Conservation (phyloP, 1,140 invertebrate genomes). For the Temnothorax nylanderi region DNA sequence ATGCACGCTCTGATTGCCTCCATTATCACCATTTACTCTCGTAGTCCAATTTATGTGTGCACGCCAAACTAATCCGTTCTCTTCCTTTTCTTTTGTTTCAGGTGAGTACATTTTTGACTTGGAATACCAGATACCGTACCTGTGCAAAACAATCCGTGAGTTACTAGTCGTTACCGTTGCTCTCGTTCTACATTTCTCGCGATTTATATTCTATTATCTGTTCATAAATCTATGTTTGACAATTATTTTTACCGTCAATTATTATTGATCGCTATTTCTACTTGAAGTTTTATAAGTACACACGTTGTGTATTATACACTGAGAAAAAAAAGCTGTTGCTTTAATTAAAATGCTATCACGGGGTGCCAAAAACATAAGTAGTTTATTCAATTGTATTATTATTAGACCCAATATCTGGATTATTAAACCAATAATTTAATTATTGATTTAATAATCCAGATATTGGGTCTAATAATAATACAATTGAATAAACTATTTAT, state of each 20-base stretch:
- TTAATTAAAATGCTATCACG: too few relatives aligned
- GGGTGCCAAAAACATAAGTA: too few relatives aligned
- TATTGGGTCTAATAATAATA: too few relatives aligned
- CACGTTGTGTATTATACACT: too few relatives aligned
- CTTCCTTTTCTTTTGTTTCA: conserved; percentile 33
- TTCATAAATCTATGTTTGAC: conserved; percentile 49
- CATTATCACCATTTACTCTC: conserved; percentile 10
- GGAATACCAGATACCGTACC: conserved; percentile 35
- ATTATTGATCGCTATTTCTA: neutral
- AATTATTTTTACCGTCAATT: conserved; percentile 9
- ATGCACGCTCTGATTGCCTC: conserved; percentile 1
- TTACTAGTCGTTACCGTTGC: neutral
- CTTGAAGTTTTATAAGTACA: neutral
- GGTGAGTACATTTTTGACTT: conserved; percentile 46
- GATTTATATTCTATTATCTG: neutral
- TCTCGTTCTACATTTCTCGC: conserved; percentile 42
- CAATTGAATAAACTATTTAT: too few relatives aligned
- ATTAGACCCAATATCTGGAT: too few relatives aligned
- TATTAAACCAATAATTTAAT: too few relatives aligned
- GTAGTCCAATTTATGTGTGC: neutral
- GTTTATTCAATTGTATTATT: too few relatives aligned
- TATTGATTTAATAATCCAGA: too few relatives aligned
- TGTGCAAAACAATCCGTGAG: conserved; percentile 26
- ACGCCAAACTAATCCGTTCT: neutral
- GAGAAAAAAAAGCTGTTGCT: too few relatives aligned